Base-by-base conservation (phyloP, 2,888 invertebrate species). In the Itoplectis maculator region DNA sequence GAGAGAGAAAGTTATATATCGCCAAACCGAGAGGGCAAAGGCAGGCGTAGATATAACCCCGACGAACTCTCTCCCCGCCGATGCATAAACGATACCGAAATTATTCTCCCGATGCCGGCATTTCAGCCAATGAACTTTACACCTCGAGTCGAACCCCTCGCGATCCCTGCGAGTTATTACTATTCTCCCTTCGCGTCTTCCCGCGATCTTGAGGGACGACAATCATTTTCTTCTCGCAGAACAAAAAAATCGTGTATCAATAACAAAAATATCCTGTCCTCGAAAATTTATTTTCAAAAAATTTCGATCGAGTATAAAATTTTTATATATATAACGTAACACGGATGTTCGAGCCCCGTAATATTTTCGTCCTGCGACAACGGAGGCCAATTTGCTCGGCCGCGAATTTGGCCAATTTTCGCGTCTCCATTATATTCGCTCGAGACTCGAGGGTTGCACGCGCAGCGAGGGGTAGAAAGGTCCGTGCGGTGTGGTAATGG, bases 371-470 rank as follows among this genome's bases (percentile, higher is more conserved):
- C 47, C 47, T 29, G 68, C 20, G 18, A 49, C 29, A n/a, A 61
- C 65, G 40, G 66, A 49, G 72, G 69, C 78, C 70, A 82, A 82
- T 82, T 82, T 82, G 78, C 75, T 75, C 79, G 63, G 29, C 42
- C 42, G 59, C 66, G 61, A 45, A 65, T 79, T 54, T 65, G 65
- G 82, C 74, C 82, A 82, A 82, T 82, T 70, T n/a, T 47, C 42
- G 74, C 74, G 74, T 74, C n/a, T n/a, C n/a, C n/a, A 70, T 82
- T 82, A 82, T 74, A 47, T 75, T 82, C 74, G 78, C 45, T 74
- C 63, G 68, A 73, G 45, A 78, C 54, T 18, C 82, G 78, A 70
- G 78, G 82, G 82, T 74, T n/a, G n/a, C n/a, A 63, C 59, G 63
- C 35, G 20, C 40, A 23, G 35, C 65, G 78, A 69, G 49, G 82